Percentiles rank a stretch among this genome's conserved stretches.
These are phyloP conservation scores for Cottus gobio DNA, from an alignment of 2,113 vertebrate species.

Conservation along the genomic window DNA sequence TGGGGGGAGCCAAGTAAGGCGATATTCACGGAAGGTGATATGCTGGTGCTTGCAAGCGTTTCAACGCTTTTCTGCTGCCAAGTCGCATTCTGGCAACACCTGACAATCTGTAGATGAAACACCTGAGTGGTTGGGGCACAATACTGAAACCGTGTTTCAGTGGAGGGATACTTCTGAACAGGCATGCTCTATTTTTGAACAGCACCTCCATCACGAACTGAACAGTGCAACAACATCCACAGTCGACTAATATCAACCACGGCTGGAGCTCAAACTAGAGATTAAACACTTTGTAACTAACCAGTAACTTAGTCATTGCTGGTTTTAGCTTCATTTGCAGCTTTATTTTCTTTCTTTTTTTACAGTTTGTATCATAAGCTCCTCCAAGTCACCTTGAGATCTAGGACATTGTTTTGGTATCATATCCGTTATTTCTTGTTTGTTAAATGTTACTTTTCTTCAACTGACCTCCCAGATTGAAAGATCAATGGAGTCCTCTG, in stretches of 20 bases:
- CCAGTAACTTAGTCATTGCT: no score
- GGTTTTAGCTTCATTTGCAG: neutral
- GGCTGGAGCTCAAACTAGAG: neutral
- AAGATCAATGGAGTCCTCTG: neutral
- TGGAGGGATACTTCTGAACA: neutral
- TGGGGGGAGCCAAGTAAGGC: neutral
- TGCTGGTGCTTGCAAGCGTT: neutral
- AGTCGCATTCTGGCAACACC: conserved; percentile 19
- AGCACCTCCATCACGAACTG: neutral
- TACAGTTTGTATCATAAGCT: no score
- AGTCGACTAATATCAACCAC: neutral
- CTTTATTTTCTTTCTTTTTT: no score
- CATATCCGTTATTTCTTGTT: neutral
- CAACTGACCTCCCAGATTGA: neutral
- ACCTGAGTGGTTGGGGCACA: neutral
- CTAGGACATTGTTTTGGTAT: neutral
- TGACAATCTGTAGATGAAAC: conserved; percentile 8
- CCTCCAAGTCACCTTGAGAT: neutral
- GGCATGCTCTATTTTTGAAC: no score
- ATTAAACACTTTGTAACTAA: neutral
- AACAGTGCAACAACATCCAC: neutral
- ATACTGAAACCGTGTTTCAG: neutral
- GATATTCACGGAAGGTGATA: neutral
- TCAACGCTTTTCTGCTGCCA: conserved; percentile 3
- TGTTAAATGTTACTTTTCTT: neutral